Percentiles rank a stretch among this genome's conserved stretches.
Conservation (phyloP, 2,113 vertebrate species). For the Urocolius indicus region DNA sequence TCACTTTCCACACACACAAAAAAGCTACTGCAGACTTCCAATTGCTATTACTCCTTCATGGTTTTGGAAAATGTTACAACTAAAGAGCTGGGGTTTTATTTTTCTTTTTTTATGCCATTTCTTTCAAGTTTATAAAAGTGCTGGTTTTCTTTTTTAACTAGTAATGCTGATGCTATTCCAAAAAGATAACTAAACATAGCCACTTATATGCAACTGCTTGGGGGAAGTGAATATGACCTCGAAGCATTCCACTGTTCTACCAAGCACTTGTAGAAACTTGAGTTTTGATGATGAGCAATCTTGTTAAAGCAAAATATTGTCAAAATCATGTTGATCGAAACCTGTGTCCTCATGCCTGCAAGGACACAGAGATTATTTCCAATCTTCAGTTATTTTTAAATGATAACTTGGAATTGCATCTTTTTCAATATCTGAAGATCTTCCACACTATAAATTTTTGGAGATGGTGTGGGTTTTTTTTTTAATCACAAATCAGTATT, state of each 20-base stretch:
- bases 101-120: background rate
- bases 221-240: accelerated
- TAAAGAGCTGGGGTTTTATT: too few relatives aligned
- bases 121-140: background rate
- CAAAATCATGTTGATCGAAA: background rate
- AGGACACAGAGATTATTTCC: background rate
- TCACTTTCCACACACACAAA: background rate
- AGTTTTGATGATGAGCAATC: background rate
- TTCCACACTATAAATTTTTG: background rate
- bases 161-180: background rate
- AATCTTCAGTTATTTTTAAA: background rate
- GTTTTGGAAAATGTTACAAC: background rate
- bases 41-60: background rate
- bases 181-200: background rate
- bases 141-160: background rate
- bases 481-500: background rate
- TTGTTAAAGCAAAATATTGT: background rate
- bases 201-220: background rate
- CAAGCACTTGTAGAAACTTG: background rate
- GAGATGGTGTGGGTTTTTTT: too few relatives aligned
- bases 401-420: background rate
- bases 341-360: background rate
- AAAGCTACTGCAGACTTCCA: background rate
- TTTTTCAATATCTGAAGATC: background rate
- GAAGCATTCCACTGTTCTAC: background rate